These are phyloP conservation scores for Thunnus thynnus DNA, from an alignment of 2,113 vertebrate species.

Conservation along the genomic window DNA sequence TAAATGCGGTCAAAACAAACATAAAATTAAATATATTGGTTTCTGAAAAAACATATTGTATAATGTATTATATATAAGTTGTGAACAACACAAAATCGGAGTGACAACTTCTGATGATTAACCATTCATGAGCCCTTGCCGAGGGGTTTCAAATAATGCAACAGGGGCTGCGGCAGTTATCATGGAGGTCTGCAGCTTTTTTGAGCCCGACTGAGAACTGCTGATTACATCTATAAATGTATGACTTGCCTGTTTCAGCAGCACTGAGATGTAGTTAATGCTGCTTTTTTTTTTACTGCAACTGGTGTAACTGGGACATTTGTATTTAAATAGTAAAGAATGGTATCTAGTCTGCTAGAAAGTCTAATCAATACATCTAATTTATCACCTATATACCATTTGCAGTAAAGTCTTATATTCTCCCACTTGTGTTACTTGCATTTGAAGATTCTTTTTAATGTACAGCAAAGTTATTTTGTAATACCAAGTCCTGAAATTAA, in stretches of 20 bases:
- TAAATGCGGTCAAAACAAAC: too few species aligned
- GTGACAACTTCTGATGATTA: not conserved
- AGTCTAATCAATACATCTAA: not conserved
- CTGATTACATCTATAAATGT: constrained; percentile 31
- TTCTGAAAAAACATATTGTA: too few species aligned
- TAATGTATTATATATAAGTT: too few species aligned
- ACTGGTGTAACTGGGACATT: not conserved
- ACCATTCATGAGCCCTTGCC: not conserved
- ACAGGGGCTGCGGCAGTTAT: not conserved
- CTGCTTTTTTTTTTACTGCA: not conserved
- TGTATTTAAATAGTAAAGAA: not conserved
- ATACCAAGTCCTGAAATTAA: not conserved
- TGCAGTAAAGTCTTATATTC: not conserved
- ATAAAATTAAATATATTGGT: too few species aligned
- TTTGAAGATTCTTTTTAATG: too few species aligned
- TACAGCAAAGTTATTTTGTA: too few species aligned
- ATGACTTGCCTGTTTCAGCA: not conserved
- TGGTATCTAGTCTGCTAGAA: not conserved
- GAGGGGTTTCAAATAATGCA: constrained; percentile 12
- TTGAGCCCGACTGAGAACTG: not conserved
- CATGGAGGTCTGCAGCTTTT: not conserved
- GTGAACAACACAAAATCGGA: not conserved
- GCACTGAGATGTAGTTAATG: not conserved
- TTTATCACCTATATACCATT: not conserved
- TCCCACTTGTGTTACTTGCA: too few species aligned